Evolutionary conservation across 2,113 vertebrate species (phyloP).

Genomic region (Bujurquina vittata): DNA sequence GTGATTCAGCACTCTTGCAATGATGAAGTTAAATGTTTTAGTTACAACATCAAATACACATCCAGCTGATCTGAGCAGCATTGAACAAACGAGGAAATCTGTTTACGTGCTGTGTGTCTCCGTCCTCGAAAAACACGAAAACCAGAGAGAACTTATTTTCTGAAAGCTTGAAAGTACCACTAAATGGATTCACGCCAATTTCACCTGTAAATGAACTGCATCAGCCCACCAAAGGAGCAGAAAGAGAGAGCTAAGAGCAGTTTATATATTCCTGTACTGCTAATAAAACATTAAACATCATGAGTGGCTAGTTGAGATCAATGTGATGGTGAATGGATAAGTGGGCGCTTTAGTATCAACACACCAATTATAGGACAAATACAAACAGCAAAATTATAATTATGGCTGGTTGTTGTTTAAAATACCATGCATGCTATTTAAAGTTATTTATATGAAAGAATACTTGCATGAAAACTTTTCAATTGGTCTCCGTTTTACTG

Average conservation of each 20-base stretch:
- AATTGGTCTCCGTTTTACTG: not conserved
- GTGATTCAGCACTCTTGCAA: not conserved
- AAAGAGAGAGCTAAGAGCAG: not conserved
- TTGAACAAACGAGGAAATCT: not conserved
- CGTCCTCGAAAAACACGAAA: not conserved
- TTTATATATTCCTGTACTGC: not conserved
- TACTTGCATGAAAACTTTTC: not conserved
- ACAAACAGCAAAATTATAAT: constrained; percentile 3
- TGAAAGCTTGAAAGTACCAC: not conserved
- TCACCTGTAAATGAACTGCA: not conserved
- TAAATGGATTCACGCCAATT: not conserved
- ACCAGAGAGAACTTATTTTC: not conserved
- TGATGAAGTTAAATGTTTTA: not conserved
- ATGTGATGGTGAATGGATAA: constrained; percentile 7
- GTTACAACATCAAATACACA: not conserved
- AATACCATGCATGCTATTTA: not conserved
- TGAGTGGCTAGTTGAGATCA: constrained; percentile 11
- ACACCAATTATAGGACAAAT: constrained; percentile 2
- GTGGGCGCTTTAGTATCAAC: constrained; percentile 16
- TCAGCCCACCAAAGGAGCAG: not conserved
- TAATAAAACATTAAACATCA: constrained; percentile 13
- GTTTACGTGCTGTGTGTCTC: not conserved
- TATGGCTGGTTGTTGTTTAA: not conserved
- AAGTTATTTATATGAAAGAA: not conserved
- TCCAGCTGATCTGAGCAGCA: not conserved